Conservation (phyloP, 1,140 invertebrate species). For the Eciton burchellii region DNA sequence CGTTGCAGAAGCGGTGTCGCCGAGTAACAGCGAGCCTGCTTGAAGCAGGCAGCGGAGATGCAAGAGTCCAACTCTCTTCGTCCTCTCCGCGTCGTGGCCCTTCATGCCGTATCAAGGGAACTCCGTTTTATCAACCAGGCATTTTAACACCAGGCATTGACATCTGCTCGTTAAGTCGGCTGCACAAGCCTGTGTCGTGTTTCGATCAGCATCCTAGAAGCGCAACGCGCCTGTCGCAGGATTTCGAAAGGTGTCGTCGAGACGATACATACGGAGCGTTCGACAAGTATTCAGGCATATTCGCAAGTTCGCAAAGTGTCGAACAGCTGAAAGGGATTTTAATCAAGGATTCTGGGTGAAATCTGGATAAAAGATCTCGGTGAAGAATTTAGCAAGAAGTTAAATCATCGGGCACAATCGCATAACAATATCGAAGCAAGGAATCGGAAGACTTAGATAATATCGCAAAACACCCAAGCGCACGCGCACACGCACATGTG, state of each 20-base stretch:
- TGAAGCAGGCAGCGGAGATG: slow-evolving; percentile 13
- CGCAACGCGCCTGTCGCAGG: neutral
- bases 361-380: too few species aligned
- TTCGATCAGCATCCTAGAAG: neutral
- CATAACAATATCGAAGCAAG: too few species aligned
- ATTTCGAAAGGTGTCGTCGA: neutral
- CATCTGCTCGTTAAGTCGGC: slow-evolving; percentile 23
- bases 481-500: too few species aligned
- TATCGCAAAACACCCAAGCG: too few species aligned
- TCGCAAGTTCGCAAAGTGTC: too few species aligned
- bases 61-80: slow-evolving; percentile 14
- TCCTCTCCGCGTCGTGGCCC: slow-evolving; percentile 1
- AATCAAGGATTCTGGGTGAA: too few species aligned
- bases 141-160: slow-evolving; percentile 13
- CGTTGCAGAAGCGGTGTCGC: slow-evolving; percentile 22
- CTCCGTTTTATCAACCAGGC: slow-evolving; percentile 30
- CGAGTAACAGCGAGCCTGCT: slow-evolving; percentile 5
- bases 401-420: too few species aligned
- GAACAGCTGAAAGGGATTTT: too few species aligned
- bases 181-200: neutral
- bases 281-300: too few species aligned
- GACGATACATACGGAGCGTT: neutral
- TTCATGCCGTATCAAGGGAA: slow-evolving; percentile 24
- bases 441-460: too few species aligned
- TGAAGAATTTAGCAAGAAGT: too few species aligned